Evolutionary conservation across 2,797 vertebrate genomes (phyloP).

Genomic region (Euphonia xanthogaster): DNA sequence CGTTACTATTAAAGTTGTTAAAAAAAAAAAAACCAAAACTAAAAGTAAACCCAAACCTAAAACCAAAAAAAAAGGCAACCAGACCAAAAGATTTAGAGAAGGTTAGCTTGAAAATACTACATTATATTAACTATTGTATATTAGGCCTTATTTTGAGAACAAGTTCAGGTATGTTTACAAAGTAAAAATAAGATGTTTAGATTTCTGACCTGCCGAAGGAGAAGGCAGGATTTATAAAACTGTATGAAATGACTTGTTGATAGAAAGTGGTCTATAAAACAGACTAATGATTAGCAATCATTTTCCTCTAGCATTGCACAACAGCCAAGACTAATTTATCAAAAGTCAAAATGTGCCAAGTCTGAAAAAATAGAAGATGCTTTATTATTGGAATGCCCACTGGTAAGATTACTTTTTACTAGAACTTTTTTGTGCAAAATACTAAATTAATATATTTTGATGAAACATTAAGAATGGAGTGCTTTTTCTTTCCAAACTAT

Average conservation of each 20-base stretch:
- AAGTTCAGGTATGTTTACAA: background rate
- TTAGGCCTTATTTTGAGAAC: background rate
- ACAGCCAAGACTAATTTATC: slow-evolving; percentile 86
- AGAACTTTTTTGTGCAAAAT: background rate
- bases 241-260: background rate
- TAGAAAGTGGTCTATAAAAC: background rate
- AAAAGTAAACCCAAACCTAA: background rate
- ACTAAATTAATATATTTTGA: background rate
- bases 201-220: background rate
- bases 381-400: slow-evolving; percentile 88
- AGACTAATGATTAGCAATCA: slow-evolving; percentile 40
- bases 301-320: slow-evolving; percentile 81
- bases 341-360: slow-evolving; percentile 85
- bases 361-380: slow-evolving; percentile 94
- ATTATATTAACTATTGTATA: background rate
- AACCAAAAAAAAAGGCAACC: background rate
- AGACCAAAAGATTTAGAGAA: background rate
- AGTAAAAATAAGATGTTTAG: background rate
- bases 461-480: background rate
- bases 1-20: background rate
- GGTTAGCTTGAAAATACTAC: background rate
- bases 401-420: slow-evolving; percentile 84
- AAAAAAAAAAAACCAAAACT: background rate
- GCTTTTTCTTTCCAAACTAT: background rate
- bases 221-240: background rate